Percentiles rank a stretch among this genome's conserved stretches.
phyloP scores from a whole-genome alignment of 2,797 vertebrate genomes.

The Sebastes vulpes region DNA sequence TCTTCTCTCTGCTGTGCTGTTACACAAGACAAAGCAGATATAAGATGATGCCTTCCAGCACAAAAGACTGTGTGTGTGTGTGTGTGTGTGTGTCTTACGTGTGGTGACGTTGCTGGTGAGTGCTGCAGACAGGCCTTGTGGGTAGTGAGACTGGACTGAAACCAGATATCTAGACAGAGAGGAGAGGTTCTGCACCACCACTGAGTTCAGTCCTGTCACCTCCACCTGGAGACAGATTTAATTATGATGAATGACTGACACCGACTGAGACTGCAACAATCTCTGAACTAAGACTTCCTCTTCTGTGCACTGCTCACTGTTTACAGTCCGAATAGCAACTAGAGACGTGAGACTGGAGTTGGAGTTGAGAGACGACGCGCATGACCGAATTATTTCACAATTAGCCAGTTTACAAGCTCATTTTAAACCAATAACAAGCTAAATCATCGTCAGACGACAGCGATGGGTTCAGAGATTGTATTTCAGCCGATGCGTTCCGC shows the following conservation, averaged over 20 bases:
- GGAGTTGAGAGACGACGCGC: background rate
- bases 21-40: background rate
- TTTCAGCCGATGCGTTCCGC: background rate
- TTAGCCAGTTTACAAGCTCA: background rate
- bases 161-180: conserved; percentile 92
- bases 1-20: background rate
- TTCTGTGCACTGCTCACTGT: background rate
- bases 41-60: background rate
- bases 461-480: background rate
- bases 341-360: background rate
- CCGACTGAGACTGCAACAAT: background rate
- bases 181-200: conserved; percentile 88
- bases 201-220: conserved; percentile 86
- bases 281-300: background rate
- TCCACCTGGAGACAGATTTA: conserved; percentile 83
- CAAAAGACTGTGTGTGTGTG: background rate
- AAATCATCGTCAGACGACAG: background rate
- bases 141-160: conserved; percentile 86
- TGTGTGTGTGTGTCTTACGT: conserved; percentile 80
- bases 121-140: conserved; percentile 86
- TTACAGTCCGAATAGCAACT: background rate
- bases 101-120: conserved; percentile 91
- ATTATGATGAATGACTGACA: background rate
- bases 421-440: background rate
- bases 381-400: background rate